Base-by-base conservation (phyloP, 2,888 invertebrate genomes). In the Chymomyza fuscimana region DNA sequence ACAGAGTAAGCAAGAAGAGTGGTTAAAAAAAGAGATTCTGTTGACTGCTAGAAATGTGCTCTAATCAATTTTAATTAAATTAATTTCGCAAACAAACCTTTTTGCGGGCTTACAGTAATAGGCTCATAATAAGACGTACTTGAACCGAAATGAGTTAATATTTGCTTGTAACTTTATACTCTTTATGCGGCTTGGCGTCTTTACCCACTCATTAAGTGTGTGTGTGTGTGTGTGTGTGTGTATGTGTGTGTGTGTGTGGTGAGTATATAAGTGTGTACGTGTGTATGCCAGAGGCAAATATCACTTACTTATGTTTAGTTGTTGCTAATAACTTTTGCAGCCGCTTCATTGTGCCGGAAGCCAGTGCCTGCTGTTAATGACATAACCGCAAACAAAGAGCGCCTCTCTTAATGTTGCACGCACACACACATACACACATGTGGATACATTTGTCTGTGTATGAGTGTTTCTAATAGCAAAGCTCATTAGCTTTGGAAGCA, bases 321-420 rank as follows among this genome's bases (percentile, higher is more conserved):
- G 86, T 81, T 82, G 81, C 86, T 76, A 82, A 88, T 85, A 88
- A 86, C 81, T 86, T 80, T 74, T 86, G 75, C 75, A 76, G 46
- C 32, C 46, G 6, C 54, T 59, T 52, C 65, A 12, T 64, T 46
- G 65, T 80, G 76, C 81, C 79, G 71, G 73, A 74, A 72, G 72
- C 72, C 76, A 83, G 88, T 80, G 84, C 85, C 88, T 88, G 86
- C 86, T 86, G 86, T 87, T 86, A 86, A 86, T 86, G 86, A 86
- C 89, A 86, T 84, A 88, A 83, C 89, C 86, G 86, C 89, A 86
- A 86, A 86, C 89, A 86, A 86, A 86, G 89, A 88, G 82, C 84
- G 80, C 76, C 77, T 80, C 72, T 70, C 72, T 70, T 64, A 60
- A 67, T 69, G 61, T 61, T 61, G 67, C 51, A 67, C 72, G 65